Evolutionary conservation across 2,888 invertebrate species (phyloP).

Genomic region (Philonicus albiceps): DNA sequence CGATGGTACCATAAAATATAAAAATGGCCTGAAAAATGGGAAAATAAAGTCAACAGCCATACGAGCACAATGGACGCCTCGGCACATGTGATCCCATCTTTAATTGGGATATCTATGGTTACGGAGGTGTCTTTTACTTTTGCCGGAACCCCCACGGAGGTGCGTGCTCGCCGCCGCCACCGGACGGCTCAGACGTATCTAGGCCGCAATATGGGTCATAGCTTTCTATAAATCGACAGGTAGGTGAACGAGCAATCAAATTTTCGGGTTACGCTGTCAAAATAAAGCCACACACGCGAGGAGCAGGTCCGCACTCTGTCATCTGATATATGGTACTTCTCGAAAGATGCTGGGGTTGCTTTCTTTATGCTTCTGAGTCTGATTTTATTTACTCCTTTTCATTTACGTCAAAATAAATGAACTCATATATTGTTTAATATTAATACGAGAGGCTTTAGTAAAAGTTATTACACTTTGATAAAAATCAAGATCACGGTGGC

Average conservation of each 20-base stretch:
- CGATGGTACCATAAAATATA: constrained; percentile 27
- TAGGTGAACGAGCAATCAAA: constrained; percentile 5
- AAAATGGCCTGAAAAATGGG: constrained; percentile 33
- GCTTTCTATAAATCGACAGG: constrained; percentile 9
- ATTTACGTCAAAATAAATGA: neutral
- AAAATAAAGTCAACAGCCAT: constrained; percentile 17
- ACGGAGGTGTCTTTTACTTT: neutral
- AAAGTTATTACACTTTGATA: too few relatives aligned
- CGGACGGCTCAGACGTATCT: neutral
- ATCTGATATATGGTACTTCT: neutral
- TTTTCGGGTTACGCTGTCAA: neutral
- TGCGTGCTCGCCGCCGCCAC: too few relatives aligned
- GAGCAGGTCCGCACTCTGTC: neutral
- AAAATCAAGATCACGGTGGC: too few relatives aligned
- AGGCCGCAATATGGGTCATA: neutral
- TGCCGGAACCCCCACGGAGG: constrained; percentile 11
- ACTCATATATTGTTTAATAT: neutral
- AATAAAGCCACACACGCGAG: neutral
- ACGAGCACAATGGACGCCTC: neutral
- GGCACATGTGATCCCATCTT: neutral
- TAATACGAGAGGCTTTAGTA: neutral
- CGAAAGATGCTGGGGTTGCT: neutral
- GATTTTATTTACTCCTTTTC: neutral
- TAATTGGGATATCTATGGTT: constrained; percentile 5
- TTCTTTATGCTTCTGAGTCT: neutral